These are phyloP conservation scores for Ceyx cyanopectus DNA, from an alignment of 2,113 vertebrate species.

Conservation along the genomic window DNA sequence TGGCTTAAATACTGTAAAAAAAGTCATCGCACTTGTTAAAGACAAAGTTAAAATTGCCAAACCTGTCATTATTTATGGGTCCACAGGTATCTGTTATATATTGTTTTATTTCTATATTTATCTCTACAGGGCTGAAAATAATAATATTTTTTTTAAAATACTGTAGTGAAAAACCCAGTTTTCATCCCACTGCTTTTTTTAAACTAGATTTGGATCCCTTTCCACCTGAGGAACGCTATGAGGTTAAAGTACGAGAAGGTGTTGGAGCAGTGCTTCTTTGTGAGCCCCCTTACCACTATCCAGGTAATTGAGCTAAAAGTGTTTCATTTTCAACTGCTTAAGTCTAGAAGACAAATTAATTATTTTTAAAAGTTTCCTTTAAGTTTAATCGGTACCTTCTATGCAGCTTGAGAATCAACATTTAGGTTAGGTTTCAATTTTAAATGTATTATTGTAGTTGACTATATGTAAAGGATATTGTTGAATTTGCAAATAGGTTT, in stretches of 20 bases:
- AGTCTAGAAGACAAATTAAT: neutral
- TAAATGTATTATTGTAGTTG: neutral
- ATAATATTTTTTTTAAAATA: neutral
- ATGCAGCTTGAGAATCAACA: neutral
- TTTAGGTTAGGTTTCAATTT: neutral
- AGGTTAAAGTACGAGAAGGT: conserved; percentile 90
- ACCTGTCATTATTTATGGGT: neutral
- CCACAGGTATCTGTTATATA: neutral
- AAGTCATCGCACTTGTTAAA: neutral
- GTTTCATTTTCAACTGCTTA: neutral
- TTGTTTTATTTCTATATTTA: neutral
- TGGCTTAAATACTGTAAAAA: neutral
- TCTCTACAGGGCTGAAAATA: neutral
- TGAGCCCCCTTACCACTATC: conserved; percentile 89
- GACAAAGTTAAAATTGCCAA: neutral
- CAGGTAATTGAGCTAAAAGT: conserved; percentile 81
- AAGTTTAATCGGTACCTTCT: neutral
- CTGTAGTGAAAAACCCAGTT: neutral
- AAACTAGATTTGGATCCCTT: conserved; percentile 92
- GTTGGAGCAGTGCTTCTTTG: conserved; percentile 94
- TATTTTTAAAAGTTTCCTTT: neutral
- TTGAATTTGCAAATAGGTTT: neutral
- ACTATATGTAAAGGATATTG: neutral
- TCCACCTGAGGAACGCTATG: conserved; percentile 89
- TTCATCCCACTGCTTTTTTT: neutral